Evolutionary conservation across 2,797 vertebrate genomes (phyloP).

Genomic region (Oryzias dopingdopingensis): DNA sequence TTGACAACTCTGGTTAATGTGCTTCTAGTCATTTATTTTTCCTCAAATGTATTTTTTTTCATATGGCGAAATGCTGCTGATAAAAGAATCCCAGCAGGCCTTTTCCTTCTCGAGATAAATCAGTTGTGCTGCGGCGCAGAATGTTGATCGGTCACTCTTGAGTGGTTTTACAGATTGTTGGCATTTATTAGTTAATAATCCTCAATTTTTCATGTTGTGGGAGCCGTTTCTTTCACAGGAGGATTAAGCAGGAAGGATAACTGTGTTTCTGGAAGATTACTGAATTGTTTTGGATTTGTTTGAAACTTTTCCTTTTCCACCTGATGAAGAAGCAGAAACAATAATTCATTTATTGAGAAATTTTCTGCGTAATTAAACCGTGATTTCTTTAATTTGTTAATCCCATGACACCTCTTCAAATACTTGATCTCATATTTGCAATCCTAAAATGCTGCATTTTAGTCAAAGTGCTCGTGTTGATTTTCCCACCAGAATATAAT

Average conservation of each 20-base stretch:
- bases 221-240: not conserved
- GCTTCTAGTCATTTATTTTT: not conserved
- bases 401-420: not conserved
- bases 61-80: not conserved
- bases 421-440: too few relatives aligned
- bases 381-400: not conserved
- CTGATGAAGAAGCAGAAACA: not conserved
- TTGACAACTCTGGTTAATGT: not conserved
- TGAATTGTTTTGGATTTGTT: conserved; percentile 6
- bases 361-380: conserved; percentile 3
- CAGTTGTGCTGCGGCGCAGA: not conserved
- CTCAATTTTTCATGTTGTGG: not conserved
- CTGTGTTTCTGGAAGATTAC: conserved; percentile 1
- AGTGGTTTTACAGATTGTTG: conserved; percentile 11
- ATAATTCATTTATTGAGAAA: conserved; percentile 9
- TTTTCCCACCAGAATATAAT: too few relatives aligned
- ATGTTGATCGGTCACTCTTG: conserved; percentile 1
- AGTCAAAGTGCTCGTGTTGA: too few relatives aligned
- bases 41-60: too few relatives aligned
- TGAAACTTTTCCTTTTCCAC: conserved; percentile 2
- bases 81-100: conserved; percentile 8
- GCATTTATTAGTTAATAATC: conserved; percentile 22
- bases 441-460: too few relatives aligned
- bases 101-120: not conserved
- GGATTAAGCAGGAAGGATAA: conserved; percentile 9